Evolutionary conservation across 1,140 invertebrate genomes (phyloP).

Genomic region (Scaptomyza pallida): DNA sequence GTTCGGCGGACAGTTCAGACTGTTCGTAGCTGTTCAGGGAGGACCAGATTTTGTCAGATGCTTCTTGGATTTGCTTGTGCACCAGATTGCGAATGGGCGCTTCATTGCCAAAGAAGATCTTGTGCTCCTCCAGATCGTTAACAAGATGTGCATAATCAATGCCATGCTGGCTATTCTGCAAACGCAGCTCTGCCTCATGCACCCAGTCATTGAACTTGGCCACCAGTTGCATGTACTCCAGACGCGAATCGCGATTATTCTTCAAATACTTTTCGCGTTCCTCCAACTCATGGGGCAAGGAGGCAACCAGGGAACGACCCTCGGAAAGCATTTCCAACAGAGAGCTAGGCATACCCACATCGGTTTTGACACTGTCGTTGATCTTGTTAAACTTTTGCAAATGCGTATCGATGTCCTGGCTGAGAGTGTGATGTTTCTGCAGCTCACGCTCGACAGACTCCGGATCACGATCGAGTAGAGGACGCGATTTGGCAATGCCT

Average conservation of each 20-base stretch:
- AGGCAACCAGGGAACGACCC: slow-evolving; percentile 90
- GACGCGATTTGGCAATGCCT: slow-evolving; percentile 91
- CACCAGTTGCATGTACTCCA: slow-evolving; percentile 89
- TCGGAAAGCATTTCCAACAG: slow-evolving; percentile 93
- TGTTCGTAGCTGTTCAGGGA: slow-evolving; percentile 91
- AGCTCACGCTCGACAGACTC: slow-evolving; percentile 92
- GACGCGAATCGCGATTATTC: slow-evolving; percentile 90
- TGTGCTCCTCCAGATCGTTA: slow-evolving; percentile 93
- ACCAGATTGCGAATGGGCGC: slow-evolving; percentile 91
- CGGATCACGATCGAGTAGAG: slow-evolving; percentile 91
- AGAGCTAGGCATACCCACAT: slow-evolving; percentile 90
- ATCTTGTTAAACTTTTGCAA: slow-evolving; percentile 89
- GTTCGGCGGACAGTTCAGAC: slow-evolving; percentile 91
- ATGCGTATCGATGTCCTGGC: slow-evolving; percentile 89
- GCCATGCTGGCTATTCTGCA: slow-evolving; percentile 91
- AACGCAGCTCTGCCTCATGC: slow-evolving; percentile 90
- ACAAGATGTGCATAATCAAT: slow-evolving; percentile 94
- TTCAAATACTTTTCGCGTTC: slow-evolving; percentile 92
- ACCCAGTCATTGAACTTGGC: slow-evolving; percentile 94
- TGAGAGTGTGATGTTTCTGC: slow-evolving; percentile 90
- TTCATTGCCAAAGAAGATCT: slow-evolving; percentile 92
- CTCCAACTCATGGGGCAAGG: slow-evolving; percentile 91
- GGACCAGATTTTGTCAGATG: slow-evolving; percentile 94
- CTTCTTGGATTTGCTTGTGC: slow-evolving; percentile 91
- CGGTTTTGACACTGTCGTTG: slow-evolving; percentile 87